Percentiles rank a stretch among this genome's conserved stretches.
Conservation (phyloP, 2,113 vertebrate species). For the Mesoclemmys tuberculata region DNA sequence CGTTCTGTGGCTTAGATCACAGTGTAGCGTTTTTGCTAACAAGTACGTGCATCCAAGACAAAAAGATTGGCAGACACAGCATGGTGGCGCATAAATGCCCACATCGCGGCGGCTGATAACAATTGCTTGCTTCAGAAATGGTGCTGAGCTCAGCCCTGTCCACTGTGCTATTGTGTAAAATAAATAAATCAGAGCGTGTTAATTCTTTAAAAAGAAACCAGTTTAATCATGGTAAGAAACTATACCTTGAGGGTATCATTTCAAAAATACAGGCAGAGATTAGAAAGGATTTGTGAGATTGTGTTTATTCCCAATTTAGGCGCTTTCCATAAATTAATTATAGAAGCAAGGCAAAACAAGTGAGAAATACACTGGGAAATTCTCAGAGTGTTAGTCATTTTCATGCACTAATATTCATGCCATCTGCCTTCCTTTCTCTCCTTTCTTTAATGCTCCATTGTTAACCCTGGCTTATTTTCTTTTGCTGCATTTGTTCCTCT, state of each 20-base stretch:
- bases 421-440: slow-evolving; percentile 64
- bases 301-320: slow-evolving; percentile 75
- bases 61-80: background rate
- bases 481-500: background rate
- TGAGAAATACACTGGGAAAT: slow-evolving; percentile 68
- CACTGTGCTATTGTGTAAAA: background rate
- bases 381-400: slow-evolving; percentile 75
- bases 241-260: slow-evolving; percentile 60
- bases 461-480: background rate
- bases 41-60: slow-evolving; percentile 24
- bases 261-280: slow-evolving; percentile 70
- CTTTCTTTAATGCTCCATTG: slow-evolving; percentile 16
- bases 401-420: slow-evolving; percentile 73
- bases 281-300: slow-evolving; percentile 72
- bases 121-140: slow-evolving; percentile 8
- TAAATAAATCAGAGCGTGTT: slow-evolving; percentile 37
- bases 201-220: slow-evolving; percentile 64
- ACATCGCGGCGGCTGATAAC: background rate
- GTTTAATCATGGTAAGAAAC: slow-evolving; percentile 68
- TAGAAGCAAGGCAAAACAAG: slow-evolving; percentile 70
- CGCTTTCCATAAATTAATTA: slow-evolving; percentile 79
- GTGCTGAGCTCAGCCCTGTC: slow-evolving; percentile 5
- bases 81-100: background rate
- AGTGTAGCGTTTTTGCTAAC: background rate
- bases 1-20: background rate